Evolutionary conservation across 2,888 invertebrate genomes (phyloP).

Genomic region (Dryadula phaetusa): DNA sequence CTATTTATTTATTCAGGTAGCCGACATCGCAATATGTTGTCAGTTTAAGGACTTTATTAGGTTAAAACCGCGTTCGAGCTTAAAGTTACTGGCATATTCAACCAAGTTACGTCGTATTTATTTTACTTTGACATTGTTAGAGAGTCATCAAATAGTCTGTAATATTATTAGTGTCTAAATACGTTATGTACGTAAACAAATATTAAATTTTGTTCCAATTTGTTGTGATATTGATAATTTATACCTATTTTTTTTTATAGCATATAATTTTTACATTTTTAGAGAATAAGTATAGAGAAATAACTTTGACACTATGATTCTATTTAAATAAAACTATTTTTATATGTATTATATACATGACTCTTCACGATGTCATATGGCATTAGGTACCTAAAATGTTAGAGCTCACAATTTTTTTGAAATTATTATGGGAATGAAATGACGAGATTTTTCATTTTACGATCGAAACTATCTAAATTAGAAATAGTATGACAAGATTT

Average conservation of each 20-base stretch:
- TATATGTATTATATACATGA: neutral
- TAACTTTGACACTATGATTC: no score
- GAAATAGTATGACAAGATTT: neutral
- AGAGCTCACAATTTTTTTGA: no score
- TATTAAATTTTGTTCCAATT: neutral
- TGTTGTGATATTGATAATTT: neutral
- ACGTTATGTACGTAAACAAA: neutral
- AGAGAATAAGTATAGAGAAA: no score
- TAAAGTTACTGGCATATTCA: constrained; percentile 30
- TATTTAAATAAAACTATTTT: no score
- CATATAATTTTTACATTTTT: no score
- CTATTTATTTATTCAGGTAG: constrained; percentile 56
- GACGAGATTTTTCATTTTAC: neutral
- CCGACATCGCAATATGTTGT: constrained; percentile 45
- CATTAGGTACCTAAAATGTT: no score
- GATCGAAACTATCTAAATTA: no score
- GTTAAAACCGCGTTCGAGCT: constrained; percentile 28
- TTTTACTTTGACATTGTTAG: constrained; percentile 17
- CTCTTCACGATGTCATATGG: no score
- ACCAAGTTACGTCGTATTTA: constrained; percentile 22
- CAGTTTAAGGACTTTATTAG: constrained; percentile 36
- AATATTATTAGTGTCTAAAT: neutral
- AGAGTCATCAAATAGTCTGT: neutral
- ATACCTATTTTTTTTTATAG: neutral
- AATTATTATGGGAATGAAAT: neutral